Base-by-base conservation (phyloP, 1,140 invertebrate species). In the Leptopilina boulardi region DNA sequence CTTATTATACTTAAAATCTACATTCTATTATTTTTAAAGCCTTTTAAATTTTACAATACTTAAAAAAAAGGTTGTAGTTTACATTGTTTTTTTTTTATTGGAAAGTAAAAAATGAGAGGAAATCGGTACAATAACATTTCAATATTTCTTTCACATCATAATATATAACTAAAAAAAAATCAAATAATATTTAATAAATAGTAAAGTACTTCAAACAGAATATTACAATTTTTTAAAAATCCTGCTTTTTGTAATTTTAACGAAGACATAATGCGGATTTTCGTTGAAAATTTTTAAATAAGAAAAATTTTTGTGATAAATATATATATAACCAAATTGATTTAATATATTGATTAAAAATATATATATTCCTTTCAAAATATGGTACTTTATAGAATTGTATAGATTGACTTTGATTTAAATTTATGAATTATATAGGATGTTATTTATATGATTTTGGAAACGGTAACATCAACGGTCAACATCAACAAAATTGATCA, bases 401-500 rank as follows among this genome's bases (percentile, higher is more conserved):
- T 21, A 21, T 42, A n/a, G 1, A 47, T 47, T 51, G 15, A 42
- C 47, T 51, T 34, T 59, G 44, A 72, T 47, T 18, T 1, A 9
- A 59, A 77, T 73, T 2, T 34, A 34, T 26, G 15, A 30, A 70
- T 59, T 13, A 47, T n/a, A 59, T 42, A 75, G 74, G 71, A 74
- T 75, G 59, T 54, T 77, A 18, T 38, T n/a, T 34, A 34, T 21
- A 72, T 81, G 38, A 71, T 71, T 71, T 54, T 72, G 74, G 70
- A 8, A 38, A 19, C 54, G 72, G 73, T 73, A 34, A 42, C 59
- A 71, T 77, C 70, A 77, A 81, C 77, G 38, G 56, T 79, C 59
- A 81, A 81, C 80, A 54, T 15, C 73, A 79, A 81, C 77, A 75
- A 77, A 78, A 73, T 73, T 70, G 10, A 18, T 74, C 41, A 42